Percentiles rank a stretch among this genome's conserved stretches.
Conservation (phyloP, 1,140 invertebrate species). For the Caenorhabditis briggsae region DNA sequence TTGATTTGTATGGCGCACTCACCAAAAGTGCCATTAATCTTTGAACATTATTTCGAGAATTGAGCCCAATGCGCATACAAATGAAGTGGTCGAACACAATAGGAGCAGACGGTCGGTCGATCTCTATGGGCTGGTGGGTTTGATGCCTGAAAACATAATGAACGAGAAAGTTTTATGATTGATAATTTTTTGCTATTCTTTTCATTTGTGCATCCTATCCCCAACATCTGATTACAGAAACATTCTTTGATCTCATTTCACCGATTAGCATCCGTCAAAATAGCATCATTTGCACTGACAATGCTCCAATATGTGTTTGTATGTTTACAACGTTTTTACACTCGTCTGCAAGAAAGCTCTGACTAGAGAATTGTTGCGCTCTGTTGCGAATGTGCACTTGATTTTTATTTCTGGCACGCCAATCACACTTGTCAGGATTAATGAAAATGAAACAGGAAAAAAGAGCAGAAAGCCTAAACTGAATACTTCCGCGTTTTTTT, state of each 20-base stretch:
- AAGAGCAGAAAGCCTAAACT: too few species aligned
- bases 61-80: constrained; percentile 60
- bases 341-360: neutral
- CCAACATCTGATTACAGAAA: neutral
- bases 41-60: constrained; percentile 61
- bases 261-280: neutral
- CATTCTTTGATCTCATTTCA: neutral
- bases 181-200: too few species aligned
- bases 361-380: constrained; percentile 21
- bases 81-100: constrained; percentile 63
- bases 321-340: constrained; percentile 37
- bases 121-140: neutral
- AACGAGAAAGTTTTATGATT: too few species aligned
- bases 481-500: too few species aligned
- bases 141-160: too few species aligned
- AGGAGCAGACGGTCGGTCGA: constrained; percentile 46
- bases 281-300: neutral
- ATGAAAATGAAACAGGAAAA: neutral
- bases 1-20: neutral
- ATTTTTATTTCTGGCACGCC: neutral
- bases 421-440: constrained; percentile 4
- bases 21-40: constrained; percentile 61
- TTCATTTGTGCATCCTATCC: too few species aligned
- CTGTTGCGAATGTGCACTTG: constrained; percentile 28
- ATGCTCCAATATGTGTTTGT: constrained; percentile 19